Conservation (phyloP, 2,797 vertebrate species). For the Smutsia temminckii region DNA sequence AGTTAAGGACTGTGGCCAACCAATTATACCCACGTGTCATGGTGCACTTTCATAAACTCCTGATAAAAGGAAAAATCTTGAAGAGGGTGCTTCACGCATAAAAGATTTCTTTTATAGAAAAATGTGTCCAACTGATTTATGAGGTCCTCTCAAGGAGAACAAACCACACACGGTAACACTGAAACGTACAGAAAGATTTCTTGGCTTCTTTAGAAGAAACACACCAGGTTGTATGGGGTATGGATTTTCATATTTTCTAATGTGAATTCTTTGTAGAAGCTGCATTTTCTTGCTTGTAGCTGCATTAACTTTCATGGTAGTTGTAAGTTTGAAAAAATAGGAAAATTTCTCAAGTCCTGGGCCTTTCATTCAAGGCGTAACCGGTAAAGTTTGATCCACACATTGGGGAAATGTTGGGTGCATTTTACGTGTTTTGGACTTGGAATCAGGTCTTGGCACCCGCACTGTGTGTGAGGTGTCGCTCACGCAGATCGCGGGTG, state of each 20-base stretch:
- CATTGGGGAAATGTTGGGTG: background rate
- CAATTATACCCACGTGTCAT: background rate
- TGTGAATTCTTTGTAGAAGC: slow-evolving; percentile 26
- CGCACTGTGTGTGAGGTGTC: accelerated
- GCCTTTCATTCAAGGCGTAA: background rate
- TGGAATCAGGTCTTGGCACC: accelerated
- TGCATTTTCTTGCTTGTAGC: background rate
- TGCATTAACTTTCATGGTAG: background rate
- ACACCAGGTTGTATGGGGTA: background rate
- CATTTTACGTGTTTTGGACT: background rate
- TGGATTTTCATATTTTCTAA: slow-evolving; percentile 52
- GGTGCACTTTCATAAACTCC: slow-evolving; percentile 64
- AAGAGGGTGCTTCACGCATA: slow-evolving; percentile 62
- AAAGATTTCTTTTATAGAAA: slow-evolving; percentile 77
- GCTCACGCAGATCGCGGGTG: too few species aligned
- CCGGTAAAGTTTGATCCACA: background rate
- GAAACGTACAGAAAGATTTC: slow-evolving; percentile 71
- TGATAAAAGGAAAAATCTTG: slow-evolving; percentile 76
- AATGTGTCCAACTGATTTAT: slow-evolving; percentile 84
- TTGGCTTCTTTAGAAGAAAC: slow-evolving; percentile 3
- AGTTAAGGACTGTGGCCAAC: slow-evolving; percentile 54
- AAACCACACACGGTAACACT: slow-evolving; percentile 76
- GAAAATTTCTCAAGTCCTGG: background rate
- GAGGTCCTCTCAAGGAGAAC: slow-evolving; percentile 78
- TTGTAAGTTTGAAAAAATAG: background rate